These are phyloP conservation scores for Ciconia nigra DNA, from an alignment of 2,797 vertebrate genomes.

Conservation along the genomic window DNA sequence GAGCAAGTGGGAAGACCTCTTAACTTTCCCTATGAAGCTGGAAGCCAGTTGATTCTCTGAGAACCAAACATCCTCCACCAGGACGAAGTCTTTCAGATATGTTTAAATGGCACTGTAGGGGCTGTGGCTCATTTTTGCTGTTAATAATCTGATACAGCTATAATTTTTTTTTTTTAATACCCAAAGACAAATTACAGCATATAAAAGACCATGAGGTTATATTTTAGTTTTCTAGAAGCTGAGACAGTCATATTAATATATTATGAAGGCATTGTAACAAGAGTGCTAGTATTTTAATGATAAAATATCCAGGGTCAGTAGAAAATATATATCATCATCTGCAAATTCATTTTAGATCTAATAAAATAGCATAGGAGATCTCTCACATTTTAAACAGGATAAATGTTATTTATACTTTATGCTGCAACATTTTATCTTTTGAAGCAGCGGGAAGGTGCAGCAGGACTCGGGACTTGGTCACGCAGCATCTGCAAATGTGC, in stretches of 20 bases:
- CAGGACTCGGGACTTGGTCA: background rate
- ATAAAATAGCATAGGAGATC: background rate
- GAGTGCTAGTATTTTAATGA: conserved; percentile 1
- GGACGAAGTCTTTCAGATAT: background rate
- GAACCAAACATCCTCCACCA: background rate
- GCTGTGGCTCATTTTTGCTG: background rate
- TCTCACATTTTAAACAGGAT: conserved; percentile 4
- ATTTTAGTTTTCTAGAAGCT: conserved; percentile 13
- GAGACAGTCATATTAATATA: background rate
- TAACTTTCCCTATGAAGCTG: background rate
- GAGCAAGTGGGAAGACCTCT: background rate
- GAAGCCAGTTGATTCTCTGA: background rate
- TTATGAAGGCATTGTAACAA: background rate
- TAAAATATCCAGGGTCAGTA: conserved; percentile 1
- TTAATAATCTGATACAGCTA: background rate
- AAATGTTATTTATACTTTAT: conserved; percentile 27
- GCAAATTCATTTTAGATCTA: background rate
- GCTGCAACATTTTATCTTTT: background rate
- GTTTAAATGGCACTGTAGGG: background rate
- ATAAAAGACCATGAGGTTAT: background rate
- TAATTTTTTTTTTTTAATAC: background rate
- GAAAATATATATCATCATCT: background rate
- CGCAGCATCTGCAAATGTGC: background rate
- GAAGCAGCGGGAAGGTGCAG: background rate
- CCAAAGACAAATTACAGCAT: background rate